phyloP scores from a whole-genome alignment of 2,113 vertebrate species.

The Macquaria ambigua region DNA sequence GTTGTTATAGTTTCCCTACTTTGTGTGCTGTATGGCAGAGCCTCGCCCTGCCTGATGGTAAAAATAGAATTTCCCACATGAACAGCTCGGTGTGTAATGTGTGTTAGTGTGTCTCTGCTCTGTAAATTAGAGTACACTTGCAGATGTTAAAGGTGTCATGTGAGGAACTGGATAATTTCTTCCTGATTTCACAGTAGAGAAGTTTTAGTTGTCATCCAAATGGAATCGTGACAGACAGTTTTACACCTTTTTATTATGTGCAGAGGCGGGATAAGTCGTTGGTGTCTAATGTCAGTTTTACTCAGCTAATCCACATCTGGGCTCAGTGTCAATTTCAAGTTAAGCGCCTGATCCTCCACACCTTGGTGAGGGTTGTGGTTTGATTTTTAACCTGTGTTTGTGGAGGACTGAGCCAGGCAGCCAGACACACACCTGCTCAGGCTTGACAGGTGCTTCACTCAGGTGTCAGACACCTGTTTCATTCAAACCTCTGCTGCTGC shows the following conservation, averaged over 20 bases:
- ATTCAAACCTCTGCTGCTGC: slow-evolving; percentile 18
- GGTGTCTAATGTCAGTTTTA: slow-evolving; percentile 3
- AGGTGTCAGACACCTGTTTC: background rate
- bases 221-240: background rate
- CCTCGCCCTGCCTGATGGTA: slow-evolving; percentile 79
- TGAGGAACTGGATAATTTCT: background rate
- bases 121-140: background rate
- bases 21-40: slow-evolving; percentile 72
- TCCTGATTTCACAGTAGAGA: background rate
- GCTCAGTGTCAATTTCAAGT: too few species aligned
- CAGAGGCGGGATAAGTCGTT: background rate
- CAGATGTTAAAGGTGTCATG: background rate
- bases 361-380: too few species aligned
- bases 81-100: slow-evolving; percentile 53
- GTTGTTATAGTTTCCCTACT: slow-evolving; percentile 77
- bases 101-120: slow-evolving; percentile 67
- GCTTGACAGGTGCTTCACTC: slow-evolving; percentile 55
- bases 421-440: slow-evolving; percentile 66
- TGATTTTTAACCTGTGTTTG: slow-evolving; percentile 42
- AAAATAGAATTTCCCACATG: slow-evolving; percentile 82
- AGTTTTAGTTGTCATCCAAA: background rate
- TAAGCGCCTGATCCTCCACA: too few species aligned
- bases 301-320: background rate
- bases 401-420: slow-evolving; percentile 17
- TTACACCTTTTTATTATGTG: background rate